Evolutionary conservation across 1,140 invertebrate genomes (phyloP).

Genomic region (Euura saliciscinereae): DNA sequence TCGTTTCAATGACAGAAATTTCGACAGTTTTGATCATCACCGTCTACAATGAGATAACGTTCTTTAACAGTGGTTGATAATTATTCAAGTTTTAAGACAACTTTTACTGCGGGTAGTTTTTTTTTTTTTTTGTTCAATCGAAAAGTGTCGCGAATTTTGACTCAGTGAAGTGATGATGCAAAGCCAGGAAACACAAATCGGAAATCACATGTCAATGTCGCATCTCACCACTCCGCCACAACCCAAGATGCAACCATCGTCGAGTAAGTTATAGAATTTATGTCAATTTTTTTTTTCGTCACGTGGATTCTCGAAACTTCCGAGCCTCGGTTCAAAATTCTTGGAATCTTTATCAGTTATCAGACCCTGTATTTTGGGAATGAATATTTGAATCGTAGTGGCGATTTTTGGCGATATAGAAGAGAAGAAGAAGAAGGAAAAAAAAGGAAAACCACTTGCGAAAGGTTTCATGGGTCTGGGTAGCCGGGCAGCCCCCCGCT

Average conservation of each 20-base stretch:
- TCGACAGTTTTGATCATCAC: too few species aligned
- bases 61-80: too few species aligned
- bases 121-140: constrained; percentile 14
- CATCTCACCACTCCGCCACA: constrained; percentile 15
- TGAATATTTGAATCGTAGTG: too few species aligned
- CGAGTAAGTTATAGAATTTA: constrained; percentile 43
- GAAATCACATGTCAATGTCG: constrained; percentile 32
- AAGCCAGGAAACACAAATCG: constrained; percentile 38
- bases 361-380: too few species aligned
- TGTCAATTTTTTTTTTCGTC: constrained; percentile 10
- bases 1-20: neutral
- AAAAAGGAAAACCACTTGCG: neutral
- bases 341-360: too few species aligned
- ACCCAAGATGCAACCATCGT: constrained; percentile 42
- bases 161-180: constrained; percentile 32
- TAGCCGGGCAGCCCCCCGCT: neutral
- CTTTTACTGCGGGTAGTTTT: neutral
- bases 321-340: too few species aligned
- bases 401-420: too few species aligned
- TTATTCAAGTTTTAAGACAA: too few species aligned
- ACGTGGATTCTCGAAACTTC: neutral
- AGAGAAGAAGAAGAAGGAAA: too few species aligned
- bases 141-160: neutral
- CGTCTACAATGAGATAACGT: too few species aligned
- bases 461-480: neutral